Evolutionary conservation across 2,888 invertebrate species (phyloP).

Genomic region (Ptychoptera contaminata): DNA sequence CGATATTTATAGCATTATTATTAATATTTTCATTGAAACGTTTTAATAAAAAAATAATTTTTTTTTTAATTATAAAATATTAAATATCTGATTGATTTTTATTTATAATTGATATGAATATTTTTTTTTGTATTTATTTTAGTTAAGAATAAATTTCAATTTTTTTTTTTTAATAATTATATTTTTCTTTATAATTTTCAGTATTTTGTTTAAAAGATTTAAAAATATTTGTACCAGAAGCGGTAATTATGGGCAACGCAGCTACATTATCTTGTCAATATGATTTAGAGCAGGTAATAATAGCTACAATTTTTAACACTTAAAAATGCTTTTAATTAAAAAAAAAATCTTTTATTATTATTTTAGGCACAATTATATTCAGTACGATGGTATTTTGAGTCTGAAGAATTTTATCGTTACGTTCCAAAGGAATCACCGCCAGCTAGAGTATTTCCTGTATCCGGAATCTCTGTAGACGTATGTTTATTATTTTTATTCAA

Average conservation of each 20-base stretch:
- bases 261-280: constrained; percentile 31
- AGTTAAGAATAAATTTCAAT: too few relatives aligned
- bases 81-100: too few relatives aligned
- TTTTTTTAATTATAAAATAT: too few relatives aligned
- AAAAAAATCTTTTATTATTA: constrained; percentile 2
- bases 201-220: constrained; percentile 30
- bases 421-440: constrained; percentile 42
- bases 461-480: constrained; percentile 44
- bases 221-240: constrained; percentile 32
- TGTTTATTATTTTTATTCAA: constrained; percentile 20
- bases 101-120: too few relatives aligned
- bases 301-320: neutral
- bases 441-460: constrained; percentile 36
- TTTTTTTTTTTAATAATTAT: too few relatives aligned
- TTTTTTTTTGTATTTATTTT: too few relatives aligned
- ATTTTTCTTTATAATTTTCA: constrained; percentile 10
- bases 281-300: constrained; percentile 30
- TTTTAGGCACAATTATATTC: constrained; percentile 37
- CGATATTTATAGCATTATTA: too few relatives aligned
- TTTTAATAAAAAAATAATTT: too few relatives aligned
- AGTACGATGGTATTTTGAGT: constrained; percentile 46
- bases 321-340: too few relatives aligned
- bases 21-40: too few relatives aligned
- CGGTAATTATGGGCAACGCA: constrained; percentile 31
- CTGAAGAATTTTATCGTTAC: constrained; percentile 44